A percentile compares a stretch with the other conserved stretches of the same genome.
phyloP scores from a whole-genome alignment of 2,797 vertebrate species.

The Hafferia zeledoni region DNA sequence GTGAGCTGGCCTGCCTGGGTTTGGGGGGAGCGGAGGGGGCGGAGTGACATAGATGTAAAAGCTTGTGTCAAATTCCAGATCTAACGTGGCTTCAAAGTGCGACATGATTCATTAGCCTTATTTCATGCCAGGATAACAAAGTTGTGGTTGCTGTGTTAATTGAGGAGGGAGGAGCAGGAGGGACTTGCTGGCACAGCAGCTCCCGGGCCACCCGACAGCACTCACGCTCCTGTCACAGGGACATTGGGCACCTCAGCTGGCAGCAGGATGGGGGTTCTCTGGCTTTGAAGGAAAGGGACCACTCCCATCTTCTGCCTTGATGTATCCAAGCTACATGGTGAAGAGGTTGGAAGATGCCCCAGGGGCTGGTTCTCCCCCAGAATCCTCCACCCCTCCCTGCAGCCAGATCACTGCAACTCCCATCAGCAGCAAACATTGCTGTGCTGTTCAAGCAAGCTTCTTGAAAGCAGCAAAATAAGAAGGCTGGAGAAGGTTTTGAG shows the following conservation, averaged over 20 bases:
- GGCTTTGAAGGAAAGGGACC: background rate
- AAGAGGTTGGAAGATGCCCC: background rate
- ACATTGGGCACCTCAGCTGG: background rate
- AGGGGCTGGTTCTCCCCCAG: background rate
- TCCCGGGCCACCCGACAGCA: background rate
- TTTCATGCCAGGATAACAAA: slow-evolving; percentile 61
- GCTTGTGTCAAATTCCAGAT: slow-evolving; percentile 28
- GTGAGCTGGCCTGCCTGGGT: slow-evolving; percentile 2
- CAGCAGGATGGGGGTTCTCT: background rate
- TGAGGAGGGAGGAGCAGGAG: slow-evolving; percentile 43
- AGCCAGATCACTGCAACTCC: background rate
- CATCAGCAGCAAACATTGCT: accelerated
- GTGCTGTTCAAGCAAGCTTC: background rate
- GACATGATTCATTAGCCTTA: slow-evolving; percentile 58
- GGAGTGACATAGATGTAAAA: slow-evolving; percentile 25
- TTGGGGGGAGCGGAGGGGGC: background rate
- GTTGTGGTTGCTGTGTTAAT: slow-evolving; percentile 56
- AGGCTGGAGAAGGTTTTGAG: background rate
- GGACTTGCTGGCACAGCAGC: slow-evolving; percentile 16
- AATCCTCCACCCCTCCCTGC: background rate
- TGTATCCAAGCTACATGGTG: accelerated
- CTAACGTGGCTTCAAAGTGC: slow-evolving; percentile 34
- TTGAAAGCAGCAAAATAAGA: background rate
- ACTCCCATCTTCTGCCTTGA: background rate
- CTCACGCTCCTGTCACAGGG: background rate